Evolutionary conservation across 1,140 invertebrate species (phyloP).

Genomic region (Euglossa dilemma): DNA sequence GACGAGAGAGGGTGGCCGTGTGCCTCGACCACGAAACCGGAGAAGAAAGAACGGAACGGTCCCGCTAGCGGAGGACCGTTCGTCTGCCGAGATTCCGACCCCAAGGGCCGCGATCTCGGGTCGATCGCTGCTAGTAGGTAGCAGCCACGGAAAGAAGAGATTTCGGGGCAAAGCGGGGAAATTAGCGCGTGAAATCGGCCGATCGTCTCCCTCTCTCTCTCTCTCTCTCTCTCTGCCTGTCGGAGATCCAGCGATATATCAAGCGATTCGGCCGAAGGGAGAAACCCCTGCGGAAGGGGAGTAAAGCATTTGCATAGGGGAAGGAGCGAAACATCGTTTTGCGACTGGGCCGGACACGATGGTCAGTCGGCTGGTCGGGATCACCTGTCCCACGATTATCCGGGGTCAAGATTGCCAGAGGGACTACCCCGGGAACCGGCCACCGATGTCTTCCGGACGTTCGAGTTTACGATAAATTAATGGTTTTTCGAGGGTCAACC

Average conservation of each 20-base stretch:
- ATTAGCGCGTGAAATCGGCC: constrained; percentile 19
- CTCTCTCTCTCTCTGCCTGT: too few species aligned
- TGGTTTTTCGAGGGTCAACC: constrained; percentile 68
- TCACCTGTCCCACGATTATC: constrained; percentile 80
- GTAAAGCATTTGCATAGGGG: constrained; percentile 72
- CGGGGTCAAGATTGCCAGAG: constrained; percentile 76
- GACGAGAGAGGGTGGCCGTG: too few species aligned
- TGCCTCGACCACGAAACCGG: not conserved
- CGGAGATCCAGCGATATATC: constrained; percentile 61
- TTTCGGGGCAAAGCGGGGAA: constrained; percentile 15
- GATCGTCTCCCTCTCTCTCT: too few species aligned
- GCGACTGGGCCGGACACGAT: constrained; percentile 44
- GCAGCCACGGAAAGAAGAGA: not conserved
- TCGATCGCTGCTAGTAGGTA: too few species aligned
- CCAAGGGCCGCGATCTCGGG: too few species aligned
- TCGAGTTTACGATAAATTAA: constrained; percentile 79
- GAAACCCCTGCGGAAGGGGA: constrained; percentile 37
- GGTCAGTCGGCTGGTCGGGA: constrained; percentile 73
- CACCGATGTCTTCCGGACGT: constrained; percentile 41
- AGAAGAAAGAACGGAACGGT: constrained; percentile 35
- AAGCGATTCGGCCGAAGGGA: constrained; percentile 42
- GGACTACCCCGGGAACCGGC: constrained; percentile 41
- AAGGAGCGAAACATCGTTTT: constrained; percentile 59
- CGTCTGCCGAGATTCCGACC: too few species aligned
- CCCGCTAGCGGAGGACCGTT: too few species aligned